Evolutionary conservation across 2,113 vertebrate species (phyloP).

Genomic region (Podiceps cristatus): DNA sequence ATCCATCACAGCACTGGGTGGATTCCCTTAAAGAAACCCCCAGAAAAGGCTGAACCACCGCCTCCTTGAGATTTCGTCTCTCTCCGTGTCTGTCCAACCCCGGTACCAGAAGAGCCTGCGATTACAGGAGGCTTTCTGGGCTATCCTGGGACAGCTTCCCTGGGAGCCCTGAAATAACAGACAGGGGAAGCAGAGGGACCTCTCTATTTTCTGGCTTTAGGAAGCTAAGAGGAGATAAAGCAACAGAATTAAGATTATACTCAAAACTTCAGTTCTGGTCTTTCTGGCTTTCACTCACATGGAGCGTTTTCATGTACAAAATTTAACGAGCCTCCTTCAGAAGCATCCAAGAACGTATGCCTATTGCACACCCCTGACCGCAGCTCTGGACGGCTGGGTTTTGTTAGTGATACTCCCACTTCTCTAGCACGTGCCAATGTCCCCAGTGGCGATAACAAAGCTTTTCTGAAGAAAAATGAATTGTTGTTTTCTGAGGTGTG

Average conservation of each 20-base stretch:
- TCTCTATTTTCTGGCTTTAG: neutral
- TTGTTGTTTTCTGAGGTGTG: neutral
- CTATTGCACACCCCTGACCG: neutral
- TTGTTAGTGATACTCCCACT: neutral
- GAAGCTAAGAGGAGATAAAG: neutral
- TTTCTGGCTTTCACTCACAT: neutral
- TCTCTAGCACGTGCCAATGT: neutral
- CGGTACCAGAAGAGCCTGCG: neutral
- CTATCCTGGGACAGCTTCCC: neutral
- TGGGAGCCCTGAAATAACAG: neutral
- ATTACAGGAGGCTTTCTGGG: neutral
- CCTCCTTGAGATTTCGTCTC: neutral
- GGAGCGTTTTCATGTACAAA: neutral
- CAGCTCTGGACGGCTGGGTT: neutral
- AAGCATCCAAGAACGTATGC: neutral
- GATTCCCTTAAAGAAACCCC: neutral
- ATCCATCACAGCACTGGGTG: neutral
- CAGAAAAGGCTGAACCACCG: neutral
- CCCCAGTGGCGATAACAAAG: neutral
- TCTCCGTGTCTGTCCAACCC: neutral
- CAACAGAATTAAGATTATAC: neutral
- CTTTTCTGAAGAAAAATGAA: neutral
- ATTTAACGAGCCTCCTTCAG: neutral
- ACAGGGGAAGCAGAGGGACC: neutral
- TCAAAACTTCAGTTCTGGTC: neutral